Percentiles rank a stretch among this genome's conserved stretches.
Conservation (phyloP, 1,140 invertebrate genomes). For the Pantala flavescens region DNA sequence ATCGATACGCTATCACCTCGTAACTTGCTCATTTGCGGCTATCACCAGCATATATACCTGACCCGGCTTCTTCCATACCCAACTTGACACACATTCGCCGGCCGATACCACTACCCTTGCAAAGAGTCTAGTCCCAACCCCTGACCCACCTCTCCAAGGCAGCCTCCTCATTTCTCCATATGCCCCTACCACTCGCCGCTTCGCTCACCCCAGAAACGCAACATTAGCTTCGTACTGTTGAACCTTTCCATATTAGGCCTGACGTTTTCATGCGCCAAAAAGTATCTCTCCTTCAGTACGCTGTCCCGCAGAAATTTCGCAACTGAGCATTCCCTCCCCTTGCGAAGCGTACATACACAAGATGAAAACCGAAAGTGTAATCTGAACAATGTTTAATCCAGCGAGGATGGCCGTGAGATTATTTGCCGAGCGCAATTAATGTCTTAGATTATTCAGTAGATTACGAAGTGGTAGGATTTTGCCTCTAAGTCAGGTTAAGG, state of each 20-base stretch:
- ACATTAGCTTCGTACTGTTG: neutral
- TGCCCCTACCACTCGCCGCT: neutral
- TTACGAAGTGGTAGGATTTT: no score
- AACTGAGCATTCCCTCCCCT: neutral
- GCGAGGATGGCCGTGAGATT: no score
- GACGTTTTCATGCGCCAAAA: conserved; percentile 4
- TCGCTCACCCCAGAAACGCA: neutral
- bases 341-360: no score
- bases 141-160: neutral
- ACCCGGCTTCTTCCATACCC: neutral
- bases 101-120: neutral
- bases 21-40: no score
- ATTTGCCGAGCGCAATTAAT: no score
- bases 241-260: neutral
- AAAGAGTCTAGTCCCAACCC: neutral
- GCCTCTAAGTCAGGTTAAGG: no score
- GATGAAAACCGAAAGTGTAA: no score
- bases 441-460: no score
- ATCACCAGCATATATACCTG: neutral
- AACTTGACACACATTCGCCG: neutral
- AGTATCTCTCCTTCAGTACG: neutral
- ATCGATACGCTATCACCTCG: no score
- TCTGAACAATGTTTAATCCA: no score
- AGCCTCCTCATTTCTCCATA: neutral
- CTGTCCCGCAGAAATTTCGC: neutral